These are phyloP conservation scores for Callithrix jacchus DNA, from an alignment of 2,113 vertebrate genomes.

Conservation along the genomic window DNA sequence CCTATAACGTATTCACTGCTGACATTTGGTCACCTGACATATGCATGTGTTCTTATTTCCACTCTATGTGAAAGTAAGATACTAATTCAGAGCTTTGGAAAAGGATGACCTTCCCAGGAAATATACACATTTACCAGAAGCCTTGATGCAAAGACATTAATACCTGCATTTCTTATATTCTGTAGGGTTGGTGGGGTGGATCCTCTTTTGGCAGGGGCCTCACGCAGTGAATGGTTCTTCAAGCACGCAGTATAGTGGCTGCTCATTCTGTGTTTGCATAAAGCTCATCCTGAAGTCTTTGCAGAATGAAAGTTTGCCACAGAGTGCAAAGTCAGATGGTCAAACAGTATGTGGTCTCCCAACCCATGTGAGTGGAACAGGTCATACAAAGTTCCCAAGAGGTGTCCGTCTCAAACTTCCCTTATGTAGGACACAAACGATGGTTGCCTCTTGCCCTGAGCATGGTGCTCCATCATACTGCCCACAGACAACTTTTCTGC, in stretches of 20 bases:
- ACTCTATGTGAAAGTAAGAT: background rate
- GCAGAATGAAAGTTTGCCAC: background rate
- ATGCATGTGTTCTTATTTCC: background rate
- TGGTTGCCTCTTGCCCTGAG: background rate
- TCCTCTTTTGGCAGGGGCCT: background rate
- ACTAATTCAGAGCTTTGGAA: background rate
- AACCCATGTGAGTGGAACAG: background rate
- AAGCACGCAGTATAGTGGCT: background rate
- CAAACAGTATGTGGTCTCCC: background rate
- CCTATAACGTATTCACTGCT: background rate
- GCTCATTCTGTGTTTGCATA: background rate
- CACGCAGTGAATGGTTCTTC: background rate
- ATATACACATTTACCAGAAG: background rate
- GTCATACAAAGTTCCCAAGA: background rate
- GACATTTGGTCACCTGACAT: background rate
- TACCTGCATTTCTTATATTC: background rate
- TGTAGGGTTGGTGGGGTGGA: background rate
- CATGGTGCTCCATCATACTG: background rate
- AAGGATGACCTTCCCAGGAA: background rate
- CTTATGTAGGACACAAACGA: background rate
- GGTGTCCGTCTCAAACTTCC: fast-evolving
- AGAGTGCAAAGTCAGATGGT: background rate
- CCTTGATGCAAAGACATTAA: background rate
- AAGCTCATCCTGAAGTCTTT: background rate
- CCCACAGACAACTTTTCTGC: background rate